Percentiles rank a stretch among this genome's conserved stretches.
These are phyloP conservation scores for Stenichneumon culpator DNA, from an alignment of 2,888 invertebrate species.

Conservation along the genomic window DNA sequence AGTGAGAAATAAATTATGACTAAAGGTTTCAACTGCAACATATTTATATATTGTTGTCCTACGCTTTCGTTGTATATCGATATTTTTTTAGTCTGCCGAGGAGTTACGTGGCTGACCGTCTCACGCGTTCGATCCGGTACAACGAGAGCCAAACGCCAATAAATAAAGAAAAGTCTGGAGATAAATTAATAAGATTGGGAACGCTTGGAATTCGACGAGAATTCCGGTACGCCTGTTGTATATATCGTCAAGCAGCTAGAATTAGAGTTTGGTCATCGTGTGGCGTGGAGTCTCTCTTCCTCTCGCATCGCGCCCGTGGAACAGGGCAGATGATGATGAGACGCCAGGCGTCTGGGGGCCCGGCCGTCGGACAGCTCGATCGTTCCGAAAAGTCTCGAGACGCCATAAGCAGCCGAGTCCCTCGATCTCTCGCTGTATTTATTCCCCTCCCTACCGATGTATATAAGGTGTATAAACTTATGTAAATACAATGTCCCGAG, in stretches of 20 bases:
- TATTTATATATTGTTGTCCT: background rate
- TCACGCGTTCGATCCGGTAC: constrained; percentile 38
- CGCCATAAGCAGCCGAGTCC: constrained; percentile 9
- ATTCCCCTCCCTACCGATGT: background rate
- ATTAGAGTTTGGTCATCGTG: constrained; percentile 57
- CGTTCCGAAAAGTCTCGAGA: constrained; percentile 24
- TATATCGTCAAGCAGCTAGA: constrained; percentile 29
- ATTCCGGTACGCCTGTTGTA: constrained; percentile 47
- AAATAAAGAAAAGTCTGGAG: constrained; percentile 59
- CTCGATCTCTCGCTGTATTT: constrained; percentile 10
- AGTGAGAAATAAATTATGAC: background rate
- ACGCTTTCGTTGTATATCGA: background rate
- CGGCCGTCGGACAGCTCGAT: constrained; percentile 76
- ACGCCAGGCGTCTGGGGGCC: constrained; percentile 75
- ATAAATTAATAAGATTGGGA: constrained; percentile 68
- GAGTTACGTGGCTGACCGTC: constrained; percentile 33
- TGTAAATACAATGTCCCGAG: constrained; percentile 81
- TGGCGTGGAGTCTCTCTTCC: constrained; percentile 16
- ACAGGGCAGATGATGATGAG: constrained; percentile 57
- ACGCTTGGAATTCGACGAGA: constrained; percentile 60
- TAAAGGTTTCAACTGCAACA: background rate
- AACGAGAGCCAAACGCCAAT: constrained; percentile 32
- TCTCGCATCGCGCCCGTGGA: constrained; percentile 3
- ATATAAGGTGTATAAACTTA: constrained; percentile 77
- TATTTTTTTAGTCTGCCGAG: background rate